Conservation (phyloP, 2,888 invertebrate genomes). For the Portevinia maculata region DNA sequence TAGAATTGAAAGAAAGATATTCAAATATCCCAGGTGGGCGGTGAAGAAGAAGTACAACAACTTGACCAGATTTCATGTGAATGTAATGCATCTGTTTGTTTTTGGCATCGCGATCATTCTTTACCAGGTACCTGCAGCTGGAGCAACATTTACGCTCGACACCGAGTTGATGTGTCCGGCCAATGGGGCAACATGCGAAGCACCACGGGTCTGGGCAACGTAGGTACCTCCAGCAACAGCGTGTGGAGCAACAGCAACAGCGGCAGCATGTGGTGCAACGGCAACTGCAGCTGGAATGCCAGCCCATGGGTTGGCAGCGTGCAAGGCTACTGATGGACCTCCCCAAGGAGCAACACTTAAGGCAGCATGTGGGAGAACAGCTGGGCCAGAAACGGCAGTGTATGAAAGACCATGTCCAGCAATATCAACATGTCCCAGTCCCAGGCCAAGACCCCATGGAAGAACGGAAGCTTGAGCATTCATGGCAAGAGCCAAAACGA, state of each 20-base stretch:
- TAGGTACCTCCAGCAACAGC: slow-evolving; percentile 78
- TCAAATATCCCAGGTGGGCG: slow-evolving; percentile 33
- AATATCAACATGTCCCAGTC: slow-evolving; percentile 60
- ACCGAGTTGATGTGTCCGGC: slow-evolving; percentile 81
- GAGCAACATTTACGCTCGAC: slow-evolving; percentile 81
- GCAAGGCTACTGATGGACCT: slow-evolving; percentile 53
- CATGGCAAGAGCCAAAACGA: slow-evolving; percentile 74
- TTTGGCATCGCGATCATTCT: slow-evolving; percentile 38
- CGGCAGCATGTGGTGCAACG: slow-evolving; percentile 52
- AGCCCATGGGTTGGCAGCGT: slow-evolving; percentile 44
- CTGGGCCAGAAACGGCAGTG: slow-evolving; percentile 72
- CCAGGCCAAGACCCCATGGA: slow-evolving; percentile 61
- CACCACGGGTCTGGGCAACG: slow-evolving; percentile 82
- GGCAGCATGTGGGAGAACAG: slow-evolving; percentile 49
- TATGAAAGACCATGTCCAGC: slow-evolving; percentile 71
- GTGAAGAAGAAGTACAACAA: slow-evolving; percentile 28
- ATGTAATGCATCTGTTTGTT: neutral
- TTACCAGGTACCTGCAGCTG: slow-evolving; percentile 81
- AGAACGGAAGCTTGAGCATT: slow-evolving; percentile 67
- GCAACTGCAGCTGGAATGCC: slow-evolving; percentile 43
- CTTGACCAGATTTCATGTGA: slow-evolving; percentile 68
- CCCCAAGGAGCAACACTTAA: slow-evolving; percentile 50
- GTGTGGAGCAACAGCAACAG: slow-evolving; percentile 61
- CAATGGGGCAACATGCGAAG: slow-evolving; percentile 81
- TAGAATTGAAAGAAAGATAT: slow-evolving; percentile 30